These are phyloP conservation scores for Epinotia bilunana DNA, from an alignment of 2,888 invertebrate species.

Conservation along the genomic window DNA sequence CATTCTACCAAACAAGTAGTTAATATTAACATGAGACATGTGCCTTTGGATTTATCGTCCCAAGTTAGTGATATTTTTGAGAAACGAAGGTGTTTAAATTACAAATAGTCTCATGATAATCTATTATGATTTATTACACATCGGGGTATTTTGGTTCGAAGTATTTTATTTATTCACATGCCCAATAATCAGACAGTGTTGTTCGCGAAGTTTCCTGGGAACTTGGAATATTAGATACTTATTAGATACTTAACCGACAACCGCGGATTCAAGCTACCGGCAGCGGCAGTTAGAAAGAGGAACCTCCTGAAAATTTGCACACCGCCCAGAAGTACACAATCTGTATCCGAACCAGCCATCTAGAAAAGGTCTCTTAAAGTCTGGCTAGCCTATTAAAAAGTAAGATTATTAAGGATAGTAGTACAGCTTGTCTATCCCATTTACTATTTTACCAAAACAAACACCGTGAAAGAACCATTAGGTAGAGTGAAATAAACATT, in stretches of 20 bases:
- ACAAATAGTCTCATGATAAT: not conserved
- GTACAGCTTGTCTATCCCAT: not conserved
- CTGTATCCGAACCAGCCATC: too few species aligned
- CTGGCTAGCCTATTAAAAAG: too few species aligned
- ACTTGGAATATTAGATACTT: too few species aligned
- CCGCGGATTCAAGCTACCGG: too few species aligned
- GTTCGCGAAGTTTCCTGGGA: not conserved
- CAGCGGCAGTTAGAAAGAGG: too few species aligned
- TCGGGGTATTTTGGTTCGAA: not conserved
- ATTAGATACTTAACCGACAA: too few species aligned
- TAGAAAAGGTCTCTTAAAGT: too few species aligned
- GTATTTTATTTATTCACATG: not conserved
- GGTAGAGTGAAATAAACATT: not conserved
- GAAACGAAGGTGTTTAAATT: not conserved
- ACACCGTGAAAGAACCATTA: conserved; percentile 1
- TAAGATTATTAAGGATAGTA: too few species aligned
- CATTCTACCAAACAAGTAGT: not conserved
- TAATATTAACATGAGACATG: not conserved
- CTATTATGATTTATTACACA: not conserved
- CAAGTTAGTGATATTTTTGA: not conserved
- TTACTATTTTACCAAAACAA: not conserved
- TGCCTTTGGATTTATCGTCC: not conserved
- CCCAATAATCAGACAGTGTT: not conserved
- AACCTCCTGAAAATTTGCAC: too few species aligned
- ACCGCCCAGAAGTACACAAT: too few species aligned